Conservation (phyloP, 2,888 invertebrate genomes). For the Andricus quercusramuli region DNA sequence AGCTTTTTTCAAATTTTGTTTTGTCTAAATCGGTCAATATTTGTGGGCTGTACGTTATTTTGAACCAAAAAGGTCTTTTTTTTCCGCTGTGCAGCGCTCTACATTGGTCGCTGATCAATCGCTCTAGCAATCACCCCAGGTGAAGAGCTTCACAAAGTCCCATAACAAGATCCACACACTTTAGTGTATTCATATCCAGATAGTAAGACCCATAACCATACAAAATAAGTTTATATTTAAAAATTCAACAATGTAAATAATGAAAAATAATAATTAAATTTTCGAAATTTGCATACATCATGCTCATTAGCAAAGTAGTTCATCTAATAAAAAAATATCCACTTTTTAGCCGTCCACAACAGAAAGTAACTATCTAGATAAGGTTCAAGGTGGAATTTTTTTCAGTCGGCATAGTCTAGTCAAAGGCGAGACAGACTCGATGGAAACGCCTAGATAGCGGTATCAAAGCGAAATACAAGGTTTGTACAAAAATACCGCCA, state of each 20-base stretch:
- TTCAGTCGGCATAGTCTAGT: constrained; percentile 35
- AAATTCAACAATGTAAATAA: background rate
- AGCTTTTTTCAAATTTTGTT: no score
- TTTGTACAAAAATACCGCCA: constrained; percentile 15
- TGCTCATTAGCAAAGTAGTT: background rate
- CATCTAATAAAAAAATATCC: background rate
- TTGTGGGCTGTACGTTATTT: no score
- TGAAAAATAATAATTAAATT: background rate
- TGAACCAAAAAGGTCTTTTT: no score
- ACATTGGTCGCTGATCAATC: no score
- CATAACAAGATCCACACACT: no score
- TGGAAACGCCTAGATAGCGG: constrained; percentile 26
- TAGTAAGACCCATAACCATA: no score
- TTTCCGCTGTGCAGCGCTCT: no score
- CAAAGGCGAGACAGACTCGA: constrained; percentile 27
- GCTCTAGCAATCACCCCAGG: no score
- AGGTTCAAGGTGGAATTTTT: constrained; percentile 34
- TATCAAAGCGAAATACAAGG: constrained; percentile 22
- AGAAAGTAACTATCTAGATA: constrained; percentile 18
- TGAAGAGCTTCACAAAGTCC: no score
- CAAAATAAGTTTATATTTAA: no score
- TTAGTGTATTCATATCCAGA: no score
- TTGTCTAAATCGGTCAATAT: no score
- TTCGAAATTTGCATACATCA: background rate
- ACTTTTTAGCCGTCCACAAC: background rate